Percentiles rank a stretch among this genome's conserved stretches.
Evolutionary conservation across 2,113 vertebrate genomes (phyloP).

Genomic region (Charadrius vociferus): DNA sequence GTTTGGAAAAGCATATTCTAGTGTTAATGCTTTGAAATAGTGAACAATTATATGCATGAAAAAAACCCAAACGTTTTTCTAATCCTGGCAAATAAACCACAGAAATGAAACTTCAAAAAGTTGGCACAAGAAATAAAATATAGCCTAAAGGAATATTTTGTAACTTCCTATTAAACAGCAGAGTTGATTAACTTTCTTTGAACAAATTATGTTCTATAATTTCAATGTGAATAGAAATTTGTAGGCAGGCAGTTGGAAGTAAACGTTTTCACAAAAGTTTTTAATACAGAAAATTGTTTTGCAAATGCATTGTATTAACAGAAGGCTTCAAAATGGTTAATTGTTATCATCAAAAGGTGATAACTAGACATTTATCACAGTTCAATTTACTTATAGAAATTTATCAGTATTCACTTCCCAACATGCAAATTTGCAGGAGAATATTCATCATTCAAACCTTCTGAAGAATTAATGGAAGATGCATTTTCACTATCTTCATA

Average conservation of each 20-base stretch:
- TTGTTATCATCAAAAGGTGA: background rate
- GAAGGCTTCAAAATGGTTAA: background rate
- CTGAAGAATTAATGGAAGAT: background rate
- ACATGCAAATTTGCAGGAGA: background rate
- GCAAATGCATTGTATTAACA: background rate
- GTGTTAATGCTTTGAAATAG: background rate
- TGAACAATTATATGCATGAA: background rate
- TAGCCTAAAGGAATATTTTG: too few species aligned
- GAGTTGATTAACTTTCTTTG: background rate
- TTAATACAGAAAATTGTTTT: background rate
- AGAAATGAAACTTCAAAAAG: background rate
- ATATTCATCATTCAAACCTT: background rate
- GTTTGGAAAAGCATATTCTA: background rate
- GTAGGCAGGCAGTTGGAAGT: background rate
- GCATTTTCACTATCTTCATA: background rate
- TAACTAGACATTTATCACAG: background rate
- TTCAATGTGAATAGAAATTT: background rate
- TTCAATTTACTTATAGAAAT: background rate
- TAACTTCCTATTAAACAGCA: background rate
- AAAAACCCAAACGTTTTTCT: background rate
- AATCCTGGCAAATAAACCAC: background rate
- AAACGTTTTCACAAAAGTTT: background rate
- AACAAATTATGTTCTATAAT: background rate
- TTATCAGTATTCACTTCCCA: background rate
- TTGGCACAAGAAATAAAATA: background rate